These are phyloP conservation scores for Diarsia rubi DNA, from an alignment of 2,888 invertebrate genomes.

Conservation along the genomic window DNA sequence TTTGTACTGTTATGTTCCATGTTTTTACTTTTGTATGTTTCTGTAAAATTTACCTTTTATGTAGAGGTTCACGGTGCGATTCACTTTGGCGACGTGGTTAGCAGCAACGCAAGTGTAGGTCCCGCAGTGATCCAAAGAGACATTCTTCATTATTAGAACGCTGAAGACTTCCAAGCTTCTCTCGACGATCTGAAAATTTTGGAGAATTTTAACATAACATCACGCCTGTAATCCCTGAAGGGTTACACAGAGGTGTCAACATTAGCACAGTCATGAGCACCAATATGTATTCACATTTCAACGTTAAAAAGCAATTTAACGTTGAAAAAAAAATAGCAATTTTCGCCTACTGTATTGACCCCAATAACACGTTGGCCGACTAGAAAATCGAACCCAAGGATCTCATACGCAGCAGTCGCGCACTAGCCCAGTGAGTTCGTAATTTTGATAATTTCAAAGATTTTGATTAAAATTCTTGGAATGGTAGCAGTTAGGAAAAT, in stretches of 20 bases:
- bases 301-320: no score
- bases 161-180: constrained; percentile 93
- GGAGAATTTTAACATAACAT: no score
- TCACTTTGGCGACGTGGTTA: constrained; percentile 93
- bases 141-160: constrained; percentile 93
- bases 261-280: no score
- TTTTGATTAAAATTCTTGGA: constrained; percentile 4
- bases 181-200: constrained; percentile 90
- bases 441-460: constrained; percentile 5
- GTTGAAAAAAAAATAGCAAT: no score
- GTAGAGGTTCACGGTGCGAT: constrained; percentile 93
- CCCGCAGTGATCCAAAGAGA: constrained; percentile 93
- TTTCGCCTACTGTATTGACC: no score
- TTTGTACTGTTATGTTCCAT: background rate
- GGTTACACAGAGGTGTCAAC: no score
- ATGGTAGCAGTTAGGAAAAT: background rate
- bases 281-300: no score
- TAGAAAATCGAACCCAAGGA: no score
- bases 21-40: background rate
- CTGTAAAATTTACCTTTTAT: constrained; percentile 91
- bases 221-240: no score
- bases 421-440: no score
- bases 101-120: constrained; percentile 94
- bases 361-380: no score
- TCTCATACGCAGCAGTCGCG: no score